Percentiles rank a stretch among this genome's conserved stretches.
Conservation (phyloP, 2,113 vertebrate genomes). For the Arvicanthis niloticus region DNA sequence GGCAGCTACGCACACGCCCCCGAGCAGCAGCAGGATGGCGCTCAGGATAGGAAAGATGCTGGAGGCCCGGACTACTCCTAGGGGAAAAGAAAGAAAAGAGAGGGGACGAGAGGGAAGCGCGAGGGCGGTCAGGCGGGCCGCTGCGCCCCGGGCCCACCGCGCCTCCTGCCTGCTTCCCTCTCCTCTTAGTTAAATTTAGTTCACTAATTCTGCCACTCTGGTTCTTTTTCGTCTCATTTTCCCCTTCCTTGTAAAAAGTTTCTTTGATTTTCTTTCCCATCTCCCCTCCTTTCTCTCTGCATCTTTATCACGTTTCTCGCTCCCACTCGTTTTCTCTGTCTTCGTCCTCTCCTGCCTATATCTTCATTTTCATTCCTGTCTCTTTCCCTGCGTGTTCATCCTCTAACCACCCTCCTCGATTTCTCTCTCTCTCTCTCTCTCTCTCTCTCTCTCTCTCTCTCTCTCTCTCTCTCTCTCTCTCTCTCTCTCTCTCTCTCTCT, state of each 20-base stretch:
- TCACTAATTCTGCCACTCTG: neutral
- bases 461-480: neutral
- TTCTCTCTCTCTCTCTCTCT: neutral
- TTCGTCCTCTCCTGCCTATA: neutral
- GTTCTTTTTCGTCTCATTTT: neutral
- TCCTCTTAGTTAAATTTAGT: neutral
- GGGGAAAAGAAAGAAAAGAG: neutral
- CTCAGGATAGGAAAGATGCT: constrained; percentile 98
- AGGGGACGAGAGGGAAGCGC: neutral
- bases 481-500: neutral
- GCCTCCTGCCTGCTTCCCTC: neutral
- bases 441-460: neutral
- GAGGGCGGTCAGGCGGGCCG: neutral
- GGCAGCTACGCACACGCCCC: constrained; percentile 95
- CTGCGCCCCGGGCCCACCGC: neutral
- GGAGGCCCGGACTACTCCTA: constrained; percentile 96
- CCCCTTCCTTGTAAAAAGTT: neutral
- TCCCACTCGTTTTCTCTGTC: neutral
- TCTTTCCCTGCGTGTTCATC: neutral
- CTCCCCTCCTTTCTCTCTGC: neutral
- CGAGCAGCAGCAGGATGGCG: constrained; percentile 95
- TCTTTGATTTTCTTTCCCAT: neutral
- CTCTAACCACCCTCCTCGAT: no score
- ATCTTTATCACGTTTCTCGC: neutral
- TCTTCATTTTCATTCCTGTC: neutral